Evolutionary conservation across 2,113 vertebrate genomes (phyloP), one percentile per base, ranked within the genome.

Genomic region (Oryzias woworae): DNA sequence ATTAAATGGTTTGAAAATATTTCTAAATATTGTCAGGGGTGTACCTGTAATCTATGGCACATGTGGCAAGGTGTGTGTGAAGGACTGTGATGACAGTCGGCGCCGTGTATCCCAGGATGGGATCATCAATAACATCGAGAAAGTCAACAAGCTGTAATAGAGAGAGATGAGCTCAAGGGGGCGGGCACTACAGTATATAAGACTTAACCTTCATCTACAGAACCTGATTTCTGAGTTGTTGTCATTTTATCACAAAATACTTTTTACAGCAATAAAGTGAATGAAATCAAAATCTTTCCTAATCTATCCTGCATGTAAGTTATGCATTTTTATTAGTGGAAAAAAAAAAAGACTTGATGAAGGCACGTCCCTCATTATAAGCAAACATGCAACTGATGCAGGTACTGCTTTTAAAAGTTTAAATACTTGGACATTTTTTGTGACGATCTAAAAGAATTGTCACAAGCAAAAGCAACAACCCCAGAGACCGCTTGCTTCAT

Each of bases 41-140:
- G 14, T 79, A 95, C 95, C 95, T 93, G 90, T 96, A 97, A 78
- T 97, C 95, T 18, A 97, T 91, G 0, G 95, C 94, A 16, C 95
- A 97, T 75, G 93, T 93, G 54, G 93, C 91, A 3, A 97, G 90
- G 74, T 96, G 95, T 8, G 93, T 94, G 84, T 97, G 95, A 4
- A 96, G 91, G 53, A 97, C 77, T 1, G 95, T 97, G 66, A 97
- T 95, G 76, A 96, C 91, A 0, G 92, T 91, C 2, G 95, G 95
- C 8, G 95, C 86, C 20, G 90, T 91, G 83, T 96, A 97, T 67
- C 95, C 95, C 74, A 97, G 88, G 52, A 97, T 94, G 0, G 94
- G 94, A 69, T 96, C 95, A 7, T 97, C 95, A 17, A 93, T 86
- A 60, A 97, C 95, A 18, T 96, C 95, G 57, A 96, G 76, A 76